Percentiles rank a stretch among this genome's conserved stretches.
These are phyloP conservation scores for Drosophila buzzatii DNA, from an alignment of 2,888 invertebrate species.

Conservation along the genomic window DNA sequence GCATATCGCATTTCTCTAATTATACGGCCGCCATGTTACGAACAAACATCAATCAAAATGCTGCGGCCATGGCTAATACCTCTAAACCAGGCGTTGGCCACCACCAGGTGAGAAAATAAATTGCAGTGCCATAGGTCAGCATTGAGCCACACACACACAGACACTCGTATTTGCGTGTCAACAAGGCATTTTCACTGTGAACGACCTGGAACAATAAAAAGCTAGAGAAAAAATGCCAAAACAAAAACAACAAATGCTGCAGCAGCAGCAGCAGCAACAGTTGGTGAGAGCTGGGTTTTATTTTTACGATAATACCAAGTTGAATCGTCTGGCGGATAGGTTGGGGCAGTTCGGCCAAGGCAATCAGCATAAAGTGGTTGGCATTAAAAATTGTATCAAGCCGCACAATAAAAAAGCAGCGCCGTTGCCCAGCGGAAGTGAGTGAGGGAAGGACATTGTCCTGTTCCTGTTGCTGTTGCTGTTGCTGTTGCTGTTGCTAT, in stretches of 20 bases:
- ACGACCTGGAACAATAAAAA: constrained; percentile 49
- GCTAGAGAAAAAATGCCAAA: constrained; percentile 21
- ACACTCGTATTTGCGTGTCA: constrained; percentile 67
- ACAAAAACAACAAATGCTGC: constrained; percentile 22
- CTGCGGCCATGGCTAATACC: constrained; percentile 14
- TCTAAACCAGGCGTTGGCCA: constrained; percentile 40
- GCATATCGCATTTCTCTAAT: constrained; percentile 64
- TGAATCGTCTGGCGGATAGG: constrained; percentile 45
- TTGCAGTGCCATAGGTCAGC: constrained; percentile 70
- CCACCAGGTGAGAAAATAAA: constrained; percentile 63
- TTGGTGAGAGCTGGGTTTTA: constrained; percentile 56
- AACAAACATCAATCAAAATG: constrained; percentile 71
- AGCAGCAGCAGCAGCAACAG: constrained; percentile 60
- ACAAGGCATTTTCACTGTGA: constrained; percentile 74
- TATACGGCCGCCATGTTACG: constrained; percentile 49
- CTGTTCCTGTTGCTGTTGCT: constrained; percentile 32
- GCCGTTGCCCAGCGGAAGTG: constrained; percentile 69
- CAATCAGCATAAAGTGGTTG: constrained; percentile 78
- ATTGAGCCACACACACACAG: constrained; percentile 2
- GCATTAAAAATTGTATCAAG: constrained; percentile 77
- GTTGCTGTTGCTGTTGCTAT: constrained; percentile 29
- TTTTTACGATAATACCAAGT: constrained; percentile 75
- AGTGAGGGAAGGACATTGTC: constrained; percentile 5
- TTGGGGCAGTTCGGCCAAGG: constrained; percentile 37
- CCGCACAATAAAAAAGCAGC: constrained; percentile 74